A percentile compares a stretch with the other conserved stretches of the same genome.
These are phyloP conservation scores for Drosophila oshimai DNA, from an alignment of 1,140 invertebrate species.

Conservation along the genomic window DNA sequence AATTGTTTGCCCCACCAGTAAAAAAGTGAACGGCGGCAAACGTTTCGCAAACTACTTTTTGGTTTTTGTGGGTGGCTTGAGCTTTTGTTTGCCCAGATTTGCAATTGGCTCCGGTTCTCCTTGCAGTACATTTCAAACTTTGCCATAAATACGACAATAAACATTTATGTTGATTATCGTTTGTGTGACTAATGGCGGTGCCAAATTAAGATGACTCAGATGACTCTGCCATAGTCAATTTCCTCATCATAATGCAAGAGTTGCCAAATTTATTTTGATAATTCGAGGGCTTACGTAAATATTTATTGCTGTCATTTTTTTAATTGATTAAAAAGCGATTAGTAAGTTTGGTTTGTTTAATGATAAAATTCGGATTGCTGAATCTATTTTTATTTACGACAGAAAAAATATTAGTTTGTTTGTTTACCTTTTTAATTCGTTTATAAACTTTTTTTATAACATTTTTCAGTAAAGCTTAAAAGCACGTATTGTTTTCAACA, in stretches of 20 bases:
- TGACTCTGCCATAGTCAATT: not conserved
- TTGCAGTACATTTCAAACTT: slow-evolving; percentile 3
- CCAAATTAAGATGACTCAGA: slow-evolving; percentile 17
- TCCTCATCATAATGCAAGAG: not conserved
- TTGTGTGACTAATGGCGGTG: slow-evolving; percentile 3
- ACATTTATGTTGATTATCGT: slow-evolving; percentile 2
- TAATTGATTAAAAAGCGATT: not conserved
- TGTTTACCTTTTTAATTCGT: too few relatives aligned
- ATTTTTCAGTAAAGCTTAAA: too few relatives aligned
- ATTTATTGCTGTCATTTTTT: not conserved
- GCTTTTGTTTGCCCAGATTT: slow-evolving; percentile 27
- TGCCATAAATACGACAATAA: not conserved
- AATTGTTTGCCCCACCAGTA: slow-evolving; percentile 52
- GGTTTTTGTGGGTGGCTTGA: slow-evolving; percentile 29
- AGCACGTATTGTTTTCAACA: too few relatives aligned
- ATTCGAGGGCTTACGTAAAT: not conserved
- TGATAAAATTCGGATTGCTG: too few relatives aligned
- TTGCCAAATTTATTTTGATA: not conserved
- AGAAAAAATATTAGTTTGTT: too few relatives aligned
- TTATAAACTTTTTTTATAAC: too few relatives aligned
- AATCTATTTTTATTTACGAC: too few relatives aligned
- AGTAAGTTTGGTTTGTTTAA: too few relatives aligned
- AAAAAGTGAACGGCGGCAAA: slow-evolving; percentile 62
- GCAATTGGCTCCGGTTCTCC: slow-evolving; percentile 33
- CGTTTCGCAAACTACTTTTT: slow-evolving; percentile 44